Base-by-base conservation (phyloP, 2,113 vertebrate species). In the Leptobrachium ailaonicum region DNA sequence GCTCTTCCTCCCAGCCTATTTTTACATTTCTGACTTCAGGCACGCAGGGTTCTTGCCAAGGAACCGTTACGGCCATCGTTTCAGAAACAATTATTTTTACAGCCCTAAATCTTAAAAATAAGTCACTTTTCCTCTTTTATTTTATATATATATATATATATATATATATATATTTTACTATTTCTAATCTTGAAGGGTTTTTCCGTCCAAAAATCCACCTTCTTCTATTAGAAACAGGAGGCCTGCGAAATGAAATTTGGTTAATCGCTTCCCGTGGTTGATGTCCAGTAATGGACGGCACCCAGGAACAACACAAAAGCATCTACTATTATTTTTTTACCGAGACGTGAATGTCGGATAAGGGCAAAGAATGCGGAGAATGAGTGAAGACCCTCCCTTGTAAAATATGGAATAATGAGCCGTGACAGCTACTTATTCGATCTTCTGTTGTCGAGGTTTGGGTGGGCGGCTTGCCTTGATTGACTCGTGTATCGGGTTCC, bases 261-360 rank as follows among this genome's bases (percentile, higher is more conserved):
- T 80, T 69, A 74, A 80, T 80, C 71, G 42, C 75, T 80, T 68
- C 71, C 79, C 71, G 13, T 62, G 20, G 56, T 80, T 53, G 54
- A 47, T 58, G 79, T 80, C 71, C 71, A 74, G n/a, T 20, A 32
- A 69, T 75, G 79, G 78, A 80, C 40, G 47, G 47, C 10, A 54
- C 79, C 71, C 79, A 80, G 79, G 44, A 80, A 80, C 79, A 69
- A 80, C 68, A 80, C 47, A 32, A 75, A 72, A 47, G 67, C 71
- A 68, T 68, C 60, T 60, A 74, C 41, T 74, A 62, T 54, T 45
- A 44, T 60, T 67, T 80, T 42, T 72, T 53, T 69, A n/a, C 6
- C 58, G 78, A 50, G 62, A 70, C 45, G 50, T 4, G 43, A 54
- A 70, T 69, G 69, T 71, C 40, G 68, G 11, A 40, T 6, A 40